These are phyloP conservation scores for Pandemis heparana DNA, from an alignment of 2,888 invertebrate species.

Conservation along the genomic window DNA sequence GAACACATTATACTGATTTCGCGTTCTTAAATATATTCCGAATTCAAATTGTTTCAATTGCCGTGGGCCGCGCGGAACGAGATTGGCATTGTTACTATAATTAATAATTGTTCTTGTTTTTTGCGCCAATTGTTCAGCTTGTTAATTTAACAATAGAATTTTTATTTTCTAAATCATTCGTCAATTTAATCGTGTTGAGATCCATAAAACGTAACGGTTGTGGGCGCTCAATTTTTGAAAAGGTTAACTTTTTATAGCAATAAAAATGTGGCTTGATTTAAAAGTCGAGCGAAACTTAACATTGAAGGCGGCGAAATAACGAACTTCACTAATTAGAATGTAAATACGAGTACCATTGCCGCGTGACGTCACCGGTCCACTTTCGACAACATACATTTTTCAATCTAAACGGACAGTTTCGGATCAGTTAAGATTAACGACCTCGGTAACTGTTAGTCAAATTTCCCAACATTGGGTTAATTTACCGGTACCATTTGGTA, in stretches of 20 bases:
- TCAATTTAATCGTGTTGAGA: slow-evolving; percentile 30
- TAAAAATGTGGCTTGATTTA: slow-evolving; percentile 18
- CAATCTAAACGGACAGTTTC: slow-evolving; percentile 71
- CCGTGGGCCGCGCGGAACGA: slow-evolving; percentile 66
- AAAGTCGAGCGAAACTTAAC: slow-evolving; percentile 6
- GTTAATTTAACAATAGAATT: slow-evolving; percentile 21
- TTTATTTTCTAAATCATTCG: slow-evolving; percentile 36
- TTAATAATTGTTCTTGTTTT: slow-evolving; percentile 69
- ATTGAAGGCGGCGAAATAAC: slow-evolving; percentile 16
- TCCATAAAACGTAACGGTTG: slow-evolving; percentile 31
- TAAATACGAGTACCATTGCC: slow-evolving; percentile 17
- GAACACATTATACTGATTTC: slow-evolving; percentile 77
- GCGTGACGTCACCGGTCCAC: slow-evolving; percentile 44
- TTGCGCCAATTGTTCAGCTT: slow-evolving; percentile 50
- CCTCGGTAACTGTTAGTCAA: slow-evolving; percentile 68
- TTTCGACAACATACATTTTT: slow-evolving; percentile 69
- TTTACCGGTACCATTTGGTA: slow-evolving; percentile 66
- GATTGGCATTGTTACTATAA: slow-evolving; percentile 53
- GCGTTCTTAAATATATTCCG: slow-evolving; percentile 74
- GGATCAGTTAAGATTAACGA: slow-evolving; percentile 75
- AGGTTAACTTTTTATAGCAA: slow-evolving; percentile 24
- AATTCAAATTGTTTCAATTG: slow-evolving; percentile 82
- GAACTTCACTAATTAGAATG: slow-evolving; percentile 27
- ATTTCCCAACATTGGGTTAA: slow-evolving; percentile 67
- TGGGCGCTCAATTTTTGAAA: slow-evolving; percentile 29